phyloP scores from a whole-genome alignment of 2,888 invertebrate genomes.

The Taphrorychus bicolor region DNA sequence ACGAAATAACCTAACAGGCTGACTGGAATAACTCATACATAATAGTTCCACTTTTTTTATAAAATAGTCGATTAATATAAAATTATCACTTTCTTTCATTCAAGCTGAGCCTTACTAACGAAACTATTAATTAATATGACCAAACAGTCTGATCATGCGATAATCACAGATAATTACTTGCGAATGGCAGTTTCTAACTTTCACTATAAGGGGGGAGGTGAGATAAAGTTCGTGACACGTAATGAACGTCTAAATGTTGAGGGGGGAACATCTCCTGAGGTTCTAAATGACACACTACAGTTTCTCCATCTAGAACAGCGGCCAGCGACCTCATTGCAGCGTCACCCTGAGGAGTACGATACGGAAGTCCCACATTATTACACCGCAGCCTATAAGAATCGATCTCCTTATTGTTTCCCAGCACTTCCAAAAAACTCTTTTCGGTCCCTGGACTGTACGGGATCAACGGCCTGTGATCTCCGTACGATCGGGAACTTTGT shows the following conservation, averaged over 20 bases:
- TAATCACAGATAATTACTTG: constrained; percentile 63
- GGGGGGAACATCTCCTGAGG: constrained; percentile 66
- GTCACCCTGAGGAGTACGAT: constrained; percentile 61
- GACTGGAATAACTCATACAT: constrained; percentile 59
- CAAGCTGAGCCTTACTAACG: constrained; percentile 58
- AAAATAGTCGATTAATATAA: constrained; percentile 60
- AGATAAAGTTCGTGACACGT: constrained; percentile 64
- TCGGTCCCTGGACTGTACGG: constrained; percentile 76
- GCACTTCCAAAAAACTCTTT: constrained; percentile 59
- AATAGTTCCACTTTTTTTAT: constrained; percentile 55
- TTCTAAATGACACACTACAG: constrained; percentile 86
- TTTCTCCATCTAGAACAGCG: constrained; percentile 84
- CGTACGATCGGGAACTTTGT: constrained; percentile 77
- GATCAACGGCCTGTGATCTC: constrained; percentile 81
- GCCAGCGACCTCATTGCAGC: constrained; percentile 70
- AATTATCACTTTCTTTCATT: constrained; percentile 60
- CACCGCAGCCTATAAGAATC: constrained; percentile 52
- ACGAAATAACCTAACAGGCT: constrained; percentile 44
- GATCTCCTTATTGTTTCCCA: constrained; percentile 53
- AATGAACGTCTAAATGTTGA: constrained; percentile 56
- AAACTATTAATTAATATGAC: constrained; percentile 43
- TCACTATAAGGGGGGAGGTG: constrained; percentile 68
- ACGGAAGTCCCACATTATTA: constrained; percentile 63
- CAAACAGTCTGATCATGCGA: constrained; percentile 58
- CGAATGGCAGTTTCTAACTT: constrained; percentile 63